Conservation (phyloP, 2,888 invertebrate species). For the Hoplodrina ambigua region DNA sequence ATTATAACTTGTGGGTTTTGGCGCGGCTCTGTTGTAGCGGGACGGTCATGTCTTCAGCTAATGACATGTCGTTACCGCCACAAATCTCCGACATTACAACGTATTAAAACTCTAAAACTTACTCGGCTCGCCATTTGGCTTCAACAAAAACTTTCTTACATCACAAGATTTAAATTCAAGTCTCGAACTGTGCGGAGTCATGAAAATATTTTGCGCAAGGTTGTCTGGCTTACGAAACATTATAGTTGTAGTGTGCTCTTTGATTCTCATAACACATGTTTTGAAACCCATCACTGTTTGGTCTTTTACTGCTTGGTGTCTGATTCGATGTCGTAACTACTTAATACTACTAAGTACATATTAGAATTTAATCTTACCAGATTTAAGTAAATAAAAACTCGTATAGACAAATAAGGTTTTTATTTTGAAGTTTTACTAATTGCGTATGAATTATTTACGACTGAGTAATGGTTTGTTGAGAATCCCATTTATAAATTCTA, state of each 20-base stretch:
- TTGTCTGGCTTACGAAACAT: constrained; percentile 64
- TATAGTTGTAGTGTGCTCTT: constrained; percentile 49
- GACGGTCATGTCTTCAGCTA: constrained; percentile 80
- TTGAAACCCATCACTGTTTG: constrained; percentile 26
- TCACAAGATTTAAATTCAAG: constrained; percentile 88
- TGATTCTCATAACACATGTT: constrained; percentile 45
- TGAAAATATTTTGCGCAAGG: constrained; percentile 66
- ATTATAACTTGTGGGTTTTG: constrained; percentile 75
- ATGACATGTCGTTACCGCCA: constrained; percentile 87
- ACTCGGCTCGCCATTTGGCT: constrained; percentile 84
- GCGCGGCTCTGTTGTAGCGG: constrained; percentile 63
- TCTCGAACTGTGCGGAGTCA: constrained; percentile 73
- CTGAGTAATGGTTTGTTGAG: neutral
- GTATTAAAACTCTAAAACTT: constrained; percentile 89
- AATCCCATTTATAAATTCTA: neutral
- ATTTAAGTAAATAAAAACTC: neutral
- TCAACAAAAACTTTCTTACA: constrained; percentile 88
- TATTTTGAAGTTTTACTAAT: neutral
- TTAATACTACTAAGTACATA: neutral
- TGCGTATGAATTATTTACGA: neutral
- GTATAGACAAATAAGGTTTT: neutral
- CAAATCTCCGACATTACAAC: constrained; percentile 88
- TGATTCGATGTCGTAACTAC: constrained; percentile 6
- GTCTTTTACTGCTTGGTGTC: constrained; percentile 17
- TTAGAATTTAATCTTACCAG: constrained; percentile 15